Evolutionary conservation across 2,888 invertebrate species (phyloP).

Genomic region (Portevinia maculata): DNA sequence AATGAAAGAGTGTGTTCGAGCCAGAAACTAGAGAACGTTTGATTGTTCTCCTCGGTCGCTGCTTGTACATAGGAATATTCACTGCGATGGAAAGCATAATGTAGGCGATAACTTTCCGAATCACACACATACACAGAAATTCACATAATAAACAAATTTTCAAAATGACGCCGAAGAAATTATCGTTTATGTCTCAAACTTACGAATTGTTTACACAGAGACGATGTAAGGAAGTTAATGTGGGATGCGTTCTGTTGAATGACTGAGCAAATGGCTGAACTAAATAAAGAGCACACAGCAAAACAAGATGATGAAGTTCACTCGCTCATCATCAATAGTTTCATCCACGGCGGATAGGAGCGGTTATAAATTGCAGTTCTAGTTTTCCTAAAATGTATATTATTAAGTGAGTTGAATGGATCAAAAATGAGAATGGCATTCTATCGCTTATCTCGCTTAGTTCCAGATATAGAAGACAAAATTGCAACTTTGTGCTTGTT

Average conservation of each 20-base stretch:
- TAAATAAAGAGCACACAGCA: not conserved
- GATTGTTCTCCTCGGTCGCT: conserved; percentile 37
- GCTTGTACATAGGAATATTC: not conserved
- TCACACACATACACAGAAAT: not conserved
- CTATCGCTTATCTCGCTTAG: no score
- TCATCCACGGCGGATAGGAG: not conserved
- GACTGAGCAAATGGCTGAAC: not conserved
- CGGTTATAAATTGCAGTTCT: conserved; percentile 52
- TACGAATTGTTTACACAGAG: conserved; percentile 41
- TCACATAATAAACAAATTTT: not conserved
- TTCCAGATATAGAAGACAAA: no score
- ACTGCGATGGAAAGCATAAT: not conserved
- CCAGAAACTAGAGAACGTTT: conserved; percentile 7
- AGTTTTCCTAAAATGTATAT: conserved; percentile 41
- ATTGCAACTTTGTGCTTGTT: no score
- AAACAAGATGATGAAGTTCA: conserved; percentile 26
- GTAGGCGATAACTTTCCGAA: not conserved
- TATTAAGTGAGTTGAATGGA: no score
- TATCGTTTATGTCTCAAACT: conserved; percentile 52
- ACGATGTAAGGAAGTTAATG: no score
- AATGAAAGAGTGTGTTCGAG: not conserved
- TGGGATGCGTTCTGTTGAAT: no score
- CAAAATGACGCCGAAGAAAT: conserved; percentile 11
- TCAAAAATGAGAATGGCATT: no score
- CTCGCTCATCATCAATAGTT: conserved; percentile 20